Evolutionary conservation across 2,113 vertebrate genomes (phyloP).

Genomic region (Periophthalmus modestus): DNA sequence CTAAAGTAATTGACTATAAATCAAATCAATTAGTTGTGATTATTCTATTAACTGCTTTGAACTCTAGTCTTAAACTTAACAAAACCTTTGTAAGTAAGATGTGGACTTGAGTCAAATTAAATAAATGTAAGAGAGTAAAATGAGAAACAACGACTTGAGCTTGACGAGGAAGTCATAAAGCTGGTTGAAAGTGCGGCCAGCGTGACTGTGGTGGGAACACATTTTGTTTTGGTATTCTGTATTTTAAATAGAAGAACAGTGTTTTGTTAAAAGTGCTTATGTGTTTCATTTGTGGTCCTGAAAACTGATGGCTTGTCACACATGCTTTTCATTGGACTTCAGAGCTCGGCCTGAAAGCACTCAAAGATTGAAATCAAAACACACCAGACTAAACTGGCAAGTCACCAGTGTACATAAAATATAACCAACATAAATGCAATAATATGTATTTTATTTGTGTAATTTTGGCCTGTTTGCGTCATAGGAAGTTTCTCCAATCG

Average conservation of each 20-base stretch:
- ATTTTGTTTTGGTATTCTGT: slow-evolving; percentile 20
- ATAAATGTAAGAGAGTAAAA: slow-evolving; percentile 6
- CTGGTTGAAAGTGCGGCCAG: slow-evolving; percentile 14
- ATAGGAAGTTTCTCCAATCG: not conserved
- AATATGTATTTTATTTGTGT: slow-evolving; percentile 8
- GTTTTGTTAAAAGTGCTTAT: slow-evolving; percentile 12
- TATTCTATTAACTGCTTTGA: not conserved
- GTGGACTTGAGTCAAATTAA: slow-evolving; percentile 1
- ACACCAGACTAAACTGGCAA: slow-evolving; percentile 1
- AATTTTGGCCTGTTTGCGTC: not conserved
- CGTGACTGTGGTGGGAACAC: slow-evolving; percentile 29
- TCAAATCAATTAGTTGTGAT: not conserved
- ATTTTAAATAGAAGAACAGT: slow-evolving; percentile 24
- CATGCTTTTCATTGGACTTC: slow-evolving; percentile 18
- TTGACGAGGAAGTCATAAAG: slow-evolving; percentile 35
- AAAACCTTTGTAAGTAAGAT: slow-evolving; percentile 6
- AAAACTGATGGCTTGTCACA: slow-evolving; percentile 21
- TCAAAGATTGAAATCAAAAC: not conserved
- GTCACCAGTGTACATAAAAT: not conserved
- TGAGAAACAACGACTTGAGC: slow-evolving; percentile 12
- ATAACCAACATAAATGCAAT: not conserved
- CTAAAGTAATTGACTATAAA: not conserved
- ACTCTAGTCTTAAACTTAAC: not conserved
- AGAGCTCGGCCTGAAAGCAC: slow-evolving; percentile 1
- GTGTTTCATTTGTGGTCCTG: slow-evolving; percentile 16